Conservation (phyloP, 2,113 vertebrate genomes). For the Elaphurus davidianus region DNA sequence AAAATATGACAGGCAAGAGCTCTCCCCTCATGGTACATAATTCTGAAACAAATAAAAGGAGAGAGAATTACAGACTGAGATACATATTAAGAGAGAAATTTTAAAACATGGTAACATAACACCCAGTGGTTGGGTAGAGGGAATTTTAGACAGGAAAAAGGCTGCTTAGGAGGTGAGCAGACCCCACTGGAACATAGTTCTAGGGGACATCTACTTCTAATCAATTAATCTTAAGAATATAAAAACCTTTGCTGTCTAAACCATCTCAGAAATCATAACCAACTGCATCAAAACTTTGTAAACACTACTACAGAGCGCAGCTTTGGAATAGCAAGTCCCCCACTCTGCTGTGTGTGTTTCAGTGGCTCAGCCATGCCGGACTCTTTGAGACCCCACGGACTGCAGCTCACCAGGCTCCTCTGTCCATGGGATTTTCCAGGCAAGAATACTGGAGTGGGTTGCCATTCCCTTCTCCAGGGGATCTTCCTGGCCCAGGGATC, state of each 20-base stretch:
- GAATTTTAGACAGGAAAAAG: neutral
- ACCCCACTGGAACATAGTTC: neutral
- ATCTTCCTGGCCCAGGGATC: neutral
- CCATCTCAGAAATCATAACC: neutral
- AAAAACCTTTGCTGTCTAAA: neutral
- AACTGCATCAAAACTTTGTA: neutral
- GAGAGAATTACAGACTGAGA: neutral
- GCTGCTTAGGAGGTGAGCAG: neutral
- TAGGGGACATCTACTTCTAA: neutral
- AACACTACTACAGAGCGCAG: neutral
- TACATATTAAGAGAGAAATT: neutral
- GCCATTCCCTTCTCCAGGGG: neutral
- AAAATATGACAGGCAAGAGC: neutral
- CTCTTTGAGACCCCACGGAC: too few relatives aligned
- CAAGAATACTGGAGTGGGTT: neutral
- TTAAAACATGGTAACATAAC: neutral
- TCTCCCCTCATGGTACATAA: neutral
- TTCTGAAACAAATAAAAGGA: neutral
- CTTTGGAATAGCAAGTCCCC: neutral
- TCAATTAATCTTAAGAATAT: neutral
- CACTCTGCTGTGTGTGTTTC: neutral
- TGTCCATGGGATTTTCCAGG: neutral
- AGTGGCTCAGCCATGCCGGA: neutral
- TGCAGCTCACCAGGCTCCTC: neutral
- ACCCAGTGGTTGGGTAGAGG: neutral